Conservation (phyloP, 2,888 invertebrate species). For the Melanotus villosus region DNA sequence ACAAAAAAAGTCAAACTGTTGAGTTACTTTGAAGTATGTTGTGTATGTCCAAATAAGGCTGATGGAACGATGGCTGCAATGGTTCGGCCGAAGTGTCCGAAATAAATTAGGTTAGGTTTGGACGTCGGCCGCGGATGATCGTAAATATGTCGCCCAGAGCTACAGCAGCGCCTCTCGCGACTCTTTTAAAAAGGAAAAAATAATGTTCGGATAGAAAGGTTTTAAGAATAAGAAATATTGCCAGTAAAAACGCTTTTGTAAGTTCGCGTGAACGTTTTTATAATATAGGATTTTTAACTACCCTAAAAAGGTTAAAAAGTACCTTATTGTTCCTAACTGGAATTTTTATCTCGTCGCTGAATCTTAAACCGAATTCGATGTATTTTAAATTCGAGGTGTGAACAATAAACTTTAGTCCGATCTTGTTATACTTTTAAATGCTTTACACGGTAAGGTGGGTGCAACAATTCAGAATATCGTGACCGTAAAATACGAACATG, state of each 20-base stretch:
- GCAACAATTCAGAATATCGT: no score
- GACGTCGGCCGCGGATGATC: conserved; percentile 62
- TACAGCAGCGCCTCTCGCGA: conserved; percentile 57
- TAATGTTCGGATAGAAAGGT: conserved; percentile 55
- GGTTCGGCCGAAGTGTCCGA: conserved; percentile 60
- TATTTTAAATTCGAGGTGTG: conserved; percentile 40
- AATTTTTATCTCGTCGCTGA: conserved; percentile 30
- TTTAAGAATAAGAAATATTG: conserved; percentile 58
- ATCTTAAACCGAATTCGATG: conserved; percentile 10
- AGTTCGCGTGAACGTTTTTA: conserved; percentile 53
- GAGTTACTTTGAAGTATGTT: conserved; percentile 22
- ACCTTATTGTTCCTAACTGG: conserved; percentile 42
- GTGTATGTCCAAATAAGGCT: conserved; percentile 57
- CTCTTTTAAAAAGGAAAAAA: conserved; percentile 54
- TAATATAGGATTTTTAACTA: conserved; percentile 47
- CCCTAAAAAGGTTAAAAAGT: conserved; percentile 42
- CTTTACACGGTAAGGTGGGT: no score
- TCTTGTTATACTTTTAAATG: conserved; percentile 28
- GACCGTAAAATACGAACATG: no score
- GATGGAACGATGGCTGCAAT: conserved; percentile 55
- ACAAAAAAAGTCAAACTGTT: conserved; percentile 25
- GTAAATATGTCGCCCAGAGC: conserved; percentile 64
- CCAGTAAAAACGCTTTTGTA: conserved; percentile 48
- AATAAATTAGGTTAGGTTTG: conserved; percentile 65
- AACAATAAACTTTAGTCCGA: conserved; percentile 24